Base-by-base conservation (phyloP, 2,888 invertebrate species). In the Agapetus fuscipes region DNA sequence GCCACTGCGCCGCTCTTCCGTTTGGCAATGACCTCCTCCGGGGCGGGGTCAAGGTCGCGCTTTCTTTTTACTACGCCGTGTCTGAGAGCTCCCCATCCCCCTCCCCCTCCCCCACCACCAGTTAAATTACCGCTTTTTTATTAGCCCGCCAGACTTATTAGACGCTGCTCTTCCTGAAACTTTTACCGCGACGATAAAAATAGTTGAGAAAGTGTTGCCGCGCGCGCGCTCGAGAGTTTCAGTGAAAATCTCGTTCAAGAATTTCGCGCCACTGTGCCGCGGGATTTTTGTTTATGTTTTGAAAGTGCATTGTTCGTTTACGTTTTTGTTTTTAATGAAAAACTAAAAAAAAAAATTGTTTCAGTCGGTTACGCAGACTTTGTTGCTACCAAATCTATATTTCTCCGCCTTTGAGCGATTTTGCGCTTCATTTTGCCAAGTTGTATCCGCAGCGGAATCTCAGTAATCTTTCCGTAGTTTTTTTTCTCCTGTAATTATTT, bases 11-110 rank as follows among this genome's bases (percentile, higher is more conserved):
- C 48, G 14, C 34, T 48, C 42, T 20, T 17, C 15, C 36, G 41
- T 39, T 47, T 47, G 44, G 47, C 47, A 47, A 32, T 44, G 47
- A 47, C 44, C 45, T 38, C 45, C 45, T 45, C 38, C 45, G 37
- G 42, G 36, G 37, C 40, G 45, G 45, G 48, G 48, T 48, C 48
- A 48, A 48, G 48, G 48, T 41, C 48, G 45, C 44, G 36, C 42
- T 48, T 48, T 48, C 45, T 48, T 48, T 48, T 48, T 48, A 45
- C 42, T 45, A 42, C 38, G 44, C 28, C 39, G 42, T 44, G 37
- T 44, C 44, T 42, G 47, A 42, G 40, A 33, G 42, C 39, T 40
- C 37, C 39, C 36, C 16, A 33, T n/a, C n/a, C n/a, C n/a, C n/a
- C 13, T 13, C 4, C 11, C 28, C 13, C 4, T 28, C 6, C 13